Conservation (phyloP, 1,140 invertebrate genomes). For the Caenorhabditis tropicalis region DNA sequence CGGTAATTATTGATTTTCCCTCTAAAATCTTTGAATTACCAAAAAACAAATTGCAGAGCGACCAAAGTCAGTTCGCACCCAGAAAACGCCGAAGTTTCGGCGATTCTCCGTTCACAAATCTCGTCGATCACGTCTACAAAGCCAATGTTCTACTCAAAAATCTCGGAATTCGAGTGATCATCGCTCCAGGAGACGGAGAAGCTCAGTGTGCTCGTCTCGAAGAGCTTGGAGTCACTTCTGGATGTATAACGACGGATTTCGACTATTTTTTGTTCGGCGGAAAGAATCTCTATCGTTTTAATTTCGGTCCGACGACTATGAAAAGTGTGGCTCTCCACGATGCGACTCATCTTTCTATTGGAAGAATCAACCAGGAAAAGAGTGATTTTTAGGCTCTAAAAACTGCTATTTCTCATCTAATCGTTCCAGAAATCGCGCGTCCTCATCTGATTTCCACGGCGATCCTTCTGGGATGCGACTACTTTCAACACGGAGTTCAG, state of each 20-base stretch:
- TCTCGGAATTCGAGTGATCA: conserved; percentile 38
- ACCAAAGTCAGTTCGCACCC: not conserved
- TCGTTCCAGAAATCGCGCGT: conserved; percentile 45
- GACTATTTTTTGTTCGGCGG: conserved; percentile 59
- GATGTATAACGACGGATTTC: conserved; percentile 53
- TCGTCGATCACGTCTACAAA: not conserved
- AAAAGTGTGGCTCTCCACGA: not conserved
- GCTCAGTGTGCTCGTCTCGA: conserved; percentile 57
- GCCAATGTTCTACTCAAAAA: conserved; percentile 34
- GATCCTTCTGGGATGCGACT: conserved; percentile 56
- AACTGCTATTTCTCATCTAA: not conserved
- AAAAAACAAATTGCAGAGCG: not conserved
- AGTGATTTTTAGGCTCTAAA: not conserved
- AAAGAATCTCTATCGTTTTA: conserved; percentile 44
- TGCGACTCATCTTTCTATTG: conserved; percentile 43
- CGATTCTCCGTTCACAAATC: not conserved
- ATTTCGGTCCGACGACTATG: conserved; percentile 14
- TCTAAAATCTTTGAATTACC: no score
- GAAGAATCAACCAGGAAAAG: not conserved
- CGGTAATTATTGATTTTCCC: not conserved
- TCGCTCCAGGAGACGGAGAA: conserved; percentile 47
- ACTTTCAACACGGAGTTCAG: conserved; percentile 47
- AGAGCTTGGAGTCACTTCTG: not conserved
- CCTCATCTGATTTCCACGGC: conserved; percentile 53
- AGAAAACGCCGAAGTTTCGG: not conserved